A percentile compares a stretch with the other conserved stretches of the same genome.
These are phyloP conservation scores for Ecdyonurus torrentis DNA, from an alignment of 2,888 invertebrate genomes.

Conservation along the genomic window DNA sequence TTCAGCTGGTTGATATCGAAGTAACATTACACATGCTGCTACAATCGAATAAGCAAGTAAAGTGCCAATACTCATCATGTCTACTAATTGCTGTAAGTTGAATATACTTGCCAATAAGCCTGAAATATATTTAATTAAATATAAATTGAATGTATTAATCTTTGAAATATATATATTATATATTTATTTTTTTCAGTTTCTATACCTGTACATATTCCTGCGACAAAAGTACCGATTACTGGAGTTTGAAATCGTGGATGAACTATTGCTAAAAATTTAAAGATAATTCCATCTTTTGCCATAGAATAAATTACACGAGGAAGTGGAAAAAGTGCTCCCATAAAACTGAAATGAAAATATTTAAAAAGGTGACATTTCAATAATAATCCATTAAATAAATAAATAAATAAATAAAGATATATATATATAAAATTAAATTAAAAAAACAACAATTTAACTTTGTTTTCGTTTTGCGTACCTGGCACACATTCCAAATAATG, in stretches of 20 bases:
- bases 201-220: slow-evolving; percentile 50
- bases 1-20: slow-evolving; percentile 40
- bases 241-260: slow-evolving; percentile 56
- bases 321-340: slow-evolving; percentile 66
- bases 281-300: slow-evolving; percentile 68
- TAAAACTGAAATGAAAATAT: slow-evolving; percentile 37
- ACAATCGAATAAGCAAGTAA: slow-evolving; percentile 78
- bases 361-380: slow-evolving; percentile 9
- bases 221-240: slow-evolving; percentile 49
- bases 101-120: slow-evolving; percentile 68
- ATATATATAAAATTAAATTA: neutral
- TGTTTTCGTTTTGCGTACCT: slow-evolving; percentile 21
- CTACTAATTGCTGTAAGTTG: slow-evolving; percentile 64
- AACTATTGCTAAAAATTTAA: slow-evolving; percentile 51
- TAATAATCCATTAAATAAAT: too few relatives aligned
- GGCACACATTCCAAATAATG: slow-evolving; percentile 35
- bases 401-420: too few relatives aligned
- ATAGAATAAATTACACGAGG: slow-evolving; percentile 76
- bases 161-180: too few relatives aligned
- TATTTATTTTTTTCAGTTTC: slow-evolving; percentile 4
- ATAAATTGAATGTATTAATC: too few relatives aligned
- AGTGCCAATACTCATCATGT: slow-evolving; percentile 84
- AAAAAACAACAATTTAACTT: neutral
- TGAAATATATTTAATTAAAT: too few relatives aligned
- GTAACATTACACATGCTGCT: slow-evolving; percentile 64